phyloP scores from a whole-genome alignment of 2,797 vertebrate genomes.

The Melanotaenia pygmaea region DNA sequence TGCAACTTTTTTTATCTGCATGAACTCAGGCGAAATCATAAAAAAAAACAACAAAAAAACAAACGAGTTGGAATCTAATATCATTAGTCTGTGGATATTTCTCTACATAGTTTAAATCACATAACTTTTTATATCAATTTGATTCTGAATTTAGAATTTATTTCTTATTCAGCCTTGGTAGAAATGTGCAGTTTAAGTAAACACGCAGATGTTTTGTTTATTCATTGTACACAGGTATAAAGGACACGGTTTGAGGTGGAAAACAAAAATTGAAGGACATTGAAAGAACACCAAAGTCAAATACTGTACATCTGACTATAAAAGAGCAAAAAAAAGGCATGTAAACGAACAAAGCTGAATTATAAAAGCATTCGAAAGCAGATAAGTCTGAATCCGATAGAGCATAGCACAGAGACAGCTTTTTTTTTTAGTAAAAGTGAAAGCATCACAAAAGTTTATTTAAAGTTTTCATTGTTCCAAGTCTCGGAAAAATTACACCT shows the following conservation, averaged over 20 bases:
- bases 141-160: too few species aligned
- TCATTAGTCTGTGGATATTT: too few species aligned
- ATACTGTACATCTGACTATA: background rate
- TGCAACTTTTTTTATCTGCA: background rate
- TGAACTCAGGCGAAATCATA: conserved; percentile 15
- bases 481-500: background rate
- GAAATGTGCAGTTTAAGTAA: too few species aligned
- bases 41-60: background rate
- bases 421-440: background rate
- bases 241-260: background rate
- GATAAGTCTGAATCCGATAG: background rate
- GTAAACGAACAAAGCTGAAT: too few species aligned
- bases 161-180: too few species aligned
- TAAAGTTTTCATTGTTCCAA: background rate
- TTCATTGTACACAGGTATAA: background rate
- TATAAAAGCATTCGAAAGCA: background rate
- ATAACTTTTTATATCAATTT: too few species aligned
- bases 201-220: too few species aligned
- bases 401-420: background rate
- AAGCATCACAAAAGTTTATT: background rate
- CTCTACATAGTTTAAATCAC: too few species aligned
- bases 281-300: background rate
- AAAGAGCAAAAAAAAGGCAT: too few species aligned
- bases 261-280: background rate
- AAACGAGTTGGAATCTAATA: too few species aligned